phyloP scores from a whole-genome alignment of 2,113 vertebrate species.

The Synchiropus splendidus region DNA sequence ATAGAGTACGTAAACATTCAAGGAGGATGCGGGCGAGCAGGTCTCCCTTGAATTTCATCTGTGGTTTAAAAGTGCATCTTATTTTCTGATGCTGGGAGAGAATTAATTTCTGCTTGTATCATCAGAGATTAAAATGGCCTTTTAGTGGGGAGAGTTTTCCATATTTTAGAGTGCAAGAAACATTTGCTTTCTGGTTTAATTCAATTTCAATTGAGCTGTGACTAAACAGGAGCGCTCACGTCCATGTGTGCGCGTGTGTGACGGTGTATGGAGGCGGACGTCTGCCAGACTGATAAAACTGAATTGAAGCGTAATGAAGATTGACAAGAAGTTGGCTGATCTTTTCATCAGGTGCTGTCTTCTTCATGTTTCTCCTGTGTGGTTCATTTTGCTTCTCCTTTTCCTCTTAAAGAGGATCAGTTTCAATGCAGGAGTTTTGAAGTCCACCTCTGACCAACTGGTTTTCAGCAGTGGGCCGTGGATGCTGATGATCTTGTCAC shows the following conservation, averaged over 20 bases:
- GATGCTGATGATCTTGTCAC: no score
- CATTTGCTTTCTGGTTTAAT: slow-evolving; percentile 22
- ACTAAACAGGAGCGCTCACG: slow-evolving; percentile 5
- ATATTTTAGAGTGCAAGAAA: slow-evolving; percentile 9
- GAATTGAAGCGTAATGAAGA: slow-evolving; percentile 35
- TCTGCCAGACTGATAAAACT: slow-evolving; percentile 29
- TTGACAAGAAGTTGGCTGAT: slow-evolving; percentile 40
- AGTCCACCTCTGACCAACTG: no score
- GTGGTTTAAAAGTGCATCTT: slow-evolving; percentile 2
- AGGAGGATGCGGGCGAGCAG: background rate
- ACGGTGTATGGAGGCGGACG: slow-evolving; percentile 17
- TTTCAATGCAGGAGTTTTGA: background rate
- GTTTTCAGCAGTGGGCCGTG: no score
- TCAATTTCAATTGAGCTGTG: slow-evolving; percentile 12
- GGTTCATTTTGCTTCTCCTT: slow-evolving; percentile 2
- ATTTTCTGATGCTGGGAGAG: slow-evolving; percentile 1
- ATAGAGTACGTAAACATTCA: slow-evolving; percentile 1
- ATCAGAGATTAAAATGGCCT: background rate
- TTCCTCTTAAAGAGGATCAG: background rate
- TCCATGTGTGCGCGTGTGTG: slow-evolving; percentile 22
- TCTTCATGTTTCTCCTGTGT: background rate
- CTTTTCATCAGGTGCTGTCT: background rate
- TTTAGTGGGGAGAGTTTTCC: slow-evolving; percentile 6
- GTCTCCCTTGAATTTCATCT: slow-evolving; percentile 5
- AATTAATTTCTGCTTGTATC: background rate